Evolutionary conservation across 2,797 vertebrate genomes (phyloP).

Genomic region (Enteromius fasciolatus): DNA sequence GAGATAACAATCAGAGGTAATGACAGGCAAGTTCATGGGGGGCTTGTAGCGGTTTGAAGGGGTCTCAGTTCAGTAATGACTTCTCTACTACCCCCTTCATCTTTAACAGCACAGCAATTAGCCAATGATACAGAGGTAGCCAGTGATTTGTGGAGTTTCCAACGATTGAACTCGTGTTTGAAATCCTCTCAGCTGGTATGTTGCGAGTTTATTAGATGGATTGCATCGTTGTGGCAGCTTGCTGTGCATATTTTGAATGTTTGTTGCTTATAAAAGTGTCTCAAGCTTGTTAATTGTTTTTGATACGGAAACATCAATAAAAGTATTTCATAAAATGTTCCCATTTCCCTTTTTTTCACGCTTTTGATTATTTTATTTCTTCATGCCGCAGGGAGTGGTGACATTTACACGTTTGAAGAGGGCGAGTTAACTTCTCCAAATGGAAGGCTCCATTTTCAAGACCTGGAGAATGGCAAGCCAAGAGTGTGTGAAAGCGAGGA

Average conservation of each 20-base stretch:
- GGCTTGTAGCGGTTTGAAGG: slow-evolving; percentile 39
- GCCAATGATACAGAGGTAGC: slow-evolving; percentile 76
- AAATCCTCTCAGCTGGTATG: slow-evolving; percentile 66
- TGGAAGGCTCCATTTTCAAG: slow-evolving; percentile 45
- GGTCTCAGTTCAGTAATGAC: slow-evolving; percentile 65
- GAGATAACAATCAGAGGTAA: slow-evolving; percentile 75
- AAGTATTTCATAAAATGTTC: slow-evolving; percentile 32
- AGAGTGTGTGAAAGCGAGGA: slow-evolving; percentile 46
- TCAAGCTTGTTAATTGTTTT: slow-evolving; percentile 30
- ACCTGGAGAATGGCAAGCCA: slow-evolving; percentile 40
- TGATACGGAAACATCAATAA: slow-evolving; percentile 31
- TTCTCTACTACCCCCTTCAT: slow-evolving; percentile 68
- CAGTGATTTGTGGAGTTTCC: slow-evolving; percentile 70
- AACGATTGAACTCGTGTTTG: slow-evolving; percentile 72
- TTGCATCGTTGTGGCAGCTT: slow-evolving; percentile 57
- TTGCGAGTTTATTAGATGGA: not conserved
- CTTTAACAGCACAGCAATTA: slow-evolving; percentile 76
- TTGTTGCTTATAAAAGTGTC: not conserved
- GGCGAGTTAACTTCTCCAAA: slow-evolving; percentile 50
- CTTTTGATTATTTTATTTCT: slow-evolving; percentile 43
- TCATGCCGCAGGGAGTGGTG: slow-evolving; percentile 29
- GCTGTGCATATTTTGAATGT: slow-evolving; percentile 25
- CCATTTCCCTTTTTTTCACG: not conserved
- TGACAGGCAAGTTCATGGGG: slow-evolving; percentile 56
- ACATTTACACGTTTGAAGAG: slow-evolving; percentile 50